phyloP scores from a whole-genome alignment of 2,888 invertebrate genomes.

The Agrochola circellaris region DNA sequence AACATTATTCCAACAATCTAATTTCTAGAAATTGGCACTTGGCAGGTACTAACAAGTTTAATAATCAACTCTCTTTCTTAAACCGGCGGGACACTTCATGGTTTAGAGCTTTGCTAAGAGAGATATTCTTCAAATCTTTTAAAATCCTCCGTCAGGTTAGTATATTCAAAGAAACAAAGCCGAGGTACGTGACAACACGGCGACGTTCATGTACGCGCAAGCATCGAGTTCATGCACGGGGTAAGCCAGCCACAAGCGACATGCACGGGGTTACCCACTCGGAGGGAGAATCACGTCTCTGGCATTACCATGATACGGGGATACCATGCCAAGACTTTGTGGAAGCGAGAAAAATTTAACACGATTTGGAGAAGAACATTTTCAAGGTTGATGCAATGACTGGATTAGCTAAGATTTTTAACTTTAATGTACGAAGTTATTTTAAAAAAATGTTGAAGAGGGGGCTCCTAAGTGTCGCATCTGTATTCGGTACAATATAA shows the following conservation, averaged over 20 bases:
- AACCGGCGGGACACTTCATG: background rate
- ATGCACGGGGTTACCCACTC: background rate
- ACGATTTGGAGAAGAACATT: background rate
- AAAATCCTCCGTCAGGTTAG: background rate
- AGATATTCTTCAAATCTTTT: background rate
- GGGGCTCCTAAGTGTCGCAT: background rate
- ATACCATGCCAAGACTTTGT: conserved; percentile 4
- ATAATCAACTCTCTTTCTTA: background rate
- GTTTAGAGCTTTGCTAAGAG: background rate
- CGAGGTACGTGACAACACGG: background rate
- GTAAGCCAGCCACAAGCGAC: background rate
- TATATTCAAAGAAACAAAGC: background rate
- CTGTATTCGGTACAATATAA: background rate
- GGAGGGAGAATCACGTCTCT: background rate
- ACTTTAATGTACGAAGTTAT: too few species aligned
- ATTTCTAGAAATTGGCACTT: background rate
- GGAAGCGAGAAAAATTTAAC: background rate
- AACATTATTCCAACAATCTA: background rate
- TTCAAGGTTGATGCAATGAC: background rate
- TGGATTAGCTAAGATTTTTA: background rate
- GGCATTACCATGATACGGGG: conserved; percentile 15
- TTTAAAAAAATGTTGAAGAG: background rate
- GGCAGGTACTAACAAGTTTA: background rate
- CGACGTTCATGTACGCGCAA: background rate
- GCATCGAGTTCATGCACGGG: conserved; percentile 1